Conservation (phyloP, 1,140 invertebrate genomes). For the Drosophila ironensis region DNA sequence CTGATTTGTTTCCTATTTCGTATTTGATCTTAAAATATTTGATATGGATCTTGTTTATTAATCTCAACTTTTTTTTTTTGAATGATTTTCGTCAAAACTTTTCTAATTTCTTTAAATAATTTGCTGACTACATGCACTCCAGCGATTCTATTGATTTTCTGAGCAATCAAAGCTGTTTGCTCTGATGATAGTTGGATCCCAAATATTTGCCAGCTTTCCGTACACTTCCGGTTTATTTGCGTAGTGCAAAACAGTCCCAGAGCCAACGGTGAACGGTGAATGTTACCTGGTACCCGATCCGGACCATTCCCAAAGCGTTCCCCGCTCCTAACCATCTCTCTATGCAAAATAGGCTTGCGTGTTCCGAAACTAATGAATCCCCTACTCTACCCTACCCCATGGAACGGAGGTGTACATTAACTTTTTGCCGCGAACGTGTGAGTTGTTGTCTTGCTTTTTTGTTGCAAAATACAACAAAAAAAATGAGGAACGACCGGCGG, state of each 20-base stretch:
- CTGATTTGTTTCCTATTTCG: no score
- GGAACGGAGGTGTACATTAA: slow-evolving; percentile 57
- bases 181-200: background rate
- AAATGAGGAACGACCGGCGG: background rate
- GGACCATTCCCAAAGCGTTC: slow-evolving; percentile 39
- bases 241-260: background rate
- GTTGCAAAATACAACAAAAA: slow-evolving; percentile 15
- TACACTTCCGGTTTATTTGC: slow-evolving; percentile 16
- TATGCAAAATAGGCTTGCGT: slow-evolving; percentile 52
- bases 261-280: slow-evolving; percentile 6
- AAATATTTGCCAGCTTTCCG: slow-evolving; percentile 21
- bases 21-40: no score
- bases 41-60: no score
- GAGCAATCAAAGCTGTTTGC: slow-evolving; percentile 2
- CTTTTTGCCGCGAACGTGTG: slow-evolving; percentile 43
- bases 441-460: background rate
- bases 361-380: slow-evolving; percentile 45
- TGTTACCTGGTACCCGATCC: background rate
- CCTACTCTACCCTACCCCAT: slow-evolving; percentile 13
- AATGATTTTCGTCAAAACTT: no score
- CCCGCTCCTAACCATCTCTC: slow-evolving; percentile 16
- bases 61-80: no score
- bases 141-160: no score
- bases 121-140: no score
- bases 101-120: no score